Conservation (phyloP, 1,140 invertebrate species). For the Gonioctena quinquepunctata region DNA sequence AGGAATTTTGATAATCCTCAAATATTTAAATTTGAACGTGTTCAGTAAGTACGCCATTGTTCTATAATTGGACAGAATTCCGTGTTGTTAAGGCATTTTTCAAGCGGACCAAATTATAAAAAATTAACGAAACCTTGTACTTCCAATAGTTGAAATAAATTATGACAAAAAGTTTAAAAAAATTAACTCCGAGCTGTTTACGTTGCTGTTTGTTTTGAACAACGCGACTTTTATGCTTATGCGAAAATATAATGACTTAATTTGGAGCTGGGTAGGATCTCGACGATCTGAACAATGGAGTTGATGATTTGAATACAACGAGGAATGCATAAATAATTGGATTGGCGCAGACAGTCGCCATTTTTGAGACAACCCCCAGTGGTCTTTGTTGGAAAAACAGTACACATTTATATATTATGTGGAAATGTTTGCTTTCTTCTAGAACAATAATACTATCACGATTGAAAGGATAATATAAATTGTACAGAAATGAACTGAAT, state of each 20-base stretch:
- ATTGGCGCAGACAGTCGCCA: not conserved
- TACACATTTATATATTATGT: no score
- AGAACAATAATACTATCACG: no score
- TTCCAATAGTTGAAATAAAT: not conserved
- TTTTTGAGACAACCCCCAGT: not conserved
- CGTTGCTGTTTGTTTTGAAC: not conserved
- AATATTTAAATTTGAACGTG: not conserved
- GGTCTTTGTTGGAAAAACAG: no score
- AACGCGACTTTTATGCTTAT: not conserved
- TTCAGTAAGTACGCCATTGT: not conserved
- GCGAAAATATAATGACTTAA: not conserved
- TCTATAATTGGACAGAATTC: conserved; percentile 9
- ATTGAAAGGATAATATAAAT: no score
- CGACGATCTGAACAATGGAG: not conserved
- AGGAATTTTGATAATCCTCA: not conserved
- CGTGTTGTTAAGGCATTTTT: not conserved
- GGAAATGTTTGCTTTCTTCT: no score
- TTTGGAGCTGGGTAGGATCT: not conserved
- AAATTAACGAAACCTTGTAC: not conserved
- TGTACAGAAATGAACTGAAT: no score
- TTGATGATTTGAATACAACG: not conserved
- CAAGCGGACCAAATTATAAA: not conserved
- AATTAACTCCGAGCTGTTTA: not conserved
- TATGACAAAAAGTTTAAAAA: not conserved
- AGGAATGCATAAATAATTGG: not conserved